Conservation (phyloP, 2,797 vertebrate genomes). For the Chromobotia macracanthus region DNA sequence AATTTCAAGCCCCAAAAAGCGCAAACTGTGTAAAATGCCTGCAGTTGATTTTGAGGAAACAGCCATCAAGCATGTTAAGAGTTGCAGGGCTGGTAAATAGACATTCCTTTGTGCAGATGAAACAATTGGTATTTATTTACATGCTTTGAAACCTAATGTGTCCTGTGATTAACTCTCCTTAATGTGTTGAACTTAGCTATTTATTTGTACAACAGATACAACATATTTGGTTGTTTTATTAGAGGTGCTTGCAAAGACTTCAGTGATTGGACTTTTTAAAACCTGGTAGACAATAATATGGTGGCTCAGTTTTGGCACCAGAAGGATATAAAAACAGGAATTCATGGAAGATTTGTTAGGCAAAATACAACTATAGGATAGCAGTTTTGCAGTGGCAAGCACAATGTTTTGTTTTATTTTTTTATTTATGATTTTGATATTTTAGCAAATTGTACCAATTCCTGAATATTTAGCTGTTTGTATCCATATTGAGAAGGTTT, state of each 20-base stretch:
- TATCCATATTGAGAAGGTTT: not conserved
- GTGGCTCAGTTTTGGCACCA: not conserved
- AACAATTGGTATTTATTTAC: not conserved
- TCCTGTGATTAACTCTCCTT: not conserved
- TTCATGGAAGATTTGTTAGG: too few species aligned
- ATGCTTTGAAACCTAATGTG: not conserved
- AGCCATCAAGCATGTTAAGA: slow-evolving; percentile 58
- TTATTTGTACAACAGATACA: too few species aligned
- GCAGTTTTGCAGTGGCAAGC: not conserved
- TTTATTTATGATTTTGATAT: not conserved
- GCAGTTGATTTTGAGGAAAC: slow-evolving; percentile 63
- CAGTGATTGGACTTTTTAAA: too few species aligned
- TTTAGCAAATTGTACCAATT: not conserved
- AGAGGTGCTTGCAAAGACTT: not conserved
- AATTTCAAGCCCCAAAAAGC: slow-evolving; percentile 68
- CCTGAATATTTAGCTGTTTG: not conserved
- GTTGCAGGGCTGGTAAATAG: slow-evolving; percentile 54
- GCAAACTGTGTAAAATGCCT: slow-evolving; percentile 59
- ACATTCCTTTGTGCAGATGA: not conserved
- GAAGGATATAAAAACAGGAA: not conserved
- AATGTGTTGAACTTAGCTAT: not conserved
- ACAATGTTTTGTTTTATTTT: not conserved
- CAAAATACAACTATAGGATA: too few species aligned
- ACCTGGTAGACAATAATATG: not conserved
- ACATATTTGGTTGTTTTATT: not conserved